A percentile compares a stretch with the other conserved stretches of the same genome.
Conservation (phyloP, 2,888 invertebrate species). For the Pachydiplax longipennis region DNA sequence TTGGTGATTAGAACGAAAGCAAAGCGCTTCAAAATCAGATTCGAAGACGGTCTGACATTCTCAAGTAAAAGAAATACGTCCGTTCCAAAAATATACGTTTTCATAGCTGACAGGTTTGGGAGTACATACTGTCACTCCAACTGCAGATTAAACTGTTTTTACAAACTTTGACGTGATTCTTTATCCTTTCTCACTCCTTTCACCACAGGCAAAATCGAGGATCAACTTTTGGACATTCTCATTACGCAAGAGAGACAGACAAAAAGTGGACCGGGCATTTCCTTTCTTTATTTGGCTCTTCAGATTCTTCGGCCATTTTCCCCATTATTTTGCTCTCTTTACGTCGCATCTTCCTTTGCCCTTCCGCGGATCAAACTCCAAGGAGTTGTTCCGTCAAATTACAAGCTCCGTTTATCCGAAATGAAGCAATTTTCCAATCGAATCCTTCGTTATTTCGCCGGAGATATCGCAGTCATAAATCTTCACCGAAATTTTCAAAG, state of each 20-base stretch:
- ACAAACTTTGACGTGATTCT: background rate
- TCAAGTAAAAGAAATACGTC: too few species aligned
- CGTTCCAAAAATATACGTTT: too few species aligned
- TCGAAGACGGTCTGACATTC: too few species aligned
- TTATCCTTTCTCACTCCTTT: background rate
- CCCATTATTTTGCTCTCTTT: background rate
- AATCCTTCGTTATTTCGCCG: background rate
- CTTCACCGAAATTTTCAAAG: background rate
- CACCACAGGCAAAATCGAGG: background rate
- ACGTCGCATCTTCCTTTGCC: background rate
- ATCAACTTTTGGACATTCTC: background rate
- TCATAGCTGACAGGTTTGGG: too few species aligned
- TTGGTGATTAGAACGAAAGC: too few species aligned
- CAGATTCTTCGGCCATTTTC: background rate
- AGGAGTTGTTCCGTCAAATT: background rate
- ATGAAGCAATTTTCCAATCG: background rate
- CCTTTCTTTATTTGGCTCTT: background rate
- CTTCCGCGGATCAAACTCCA: background rate
- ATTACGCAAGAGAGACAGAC: background rate
- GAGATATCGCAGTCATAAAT: background rate
- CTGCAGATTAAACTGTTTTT: too few species aligned
- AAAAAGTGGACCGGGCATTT: background rate
- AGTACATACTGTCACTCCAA: too few species aligned
- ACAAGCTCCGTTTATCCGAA: background rate
- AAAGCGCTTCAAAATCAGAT: too few species aligned